Percentiles rank a stretch among this genome's conserved stretches.
Evolutionary conservation across 2,888 invertebrate species (phyloP).

Genomic region (Cephus sareptanus): DNA sequence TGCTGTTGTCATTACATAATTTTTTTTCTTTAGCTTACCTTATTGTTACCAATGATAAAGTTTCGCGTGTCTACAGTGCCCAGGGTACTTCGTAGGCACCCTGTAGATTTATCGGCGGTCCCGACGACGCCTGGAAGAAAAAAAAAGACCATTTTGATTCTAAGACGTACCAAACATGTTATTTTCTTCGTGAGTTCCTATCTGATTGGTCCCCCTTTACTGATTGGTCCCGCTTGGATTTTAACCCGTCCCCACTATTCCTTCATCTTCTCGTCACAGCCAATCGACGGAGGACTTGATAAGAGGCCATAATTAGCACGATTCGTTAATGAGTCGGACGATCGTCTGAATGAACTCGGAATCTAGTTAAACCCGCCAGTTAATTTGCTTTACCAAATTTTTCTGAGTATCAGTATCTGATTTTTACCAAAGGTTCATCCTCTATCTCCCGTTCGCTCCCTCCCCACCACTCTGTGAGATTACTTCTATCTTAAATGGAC

Average conservation of each 20-base stretch:
- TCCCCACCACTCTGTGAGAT: not conserved
- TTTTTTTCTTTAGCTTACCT: not conserved
- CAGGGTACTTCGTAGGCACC: conserved; percentile 1
- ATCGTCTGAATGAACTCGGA: conserved; percentile 44
- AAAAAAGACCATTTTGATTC: conserved; percentile 11
- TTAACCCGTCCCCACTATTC: conserved; percentile 50
- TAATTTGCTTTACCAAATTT: not conserved
- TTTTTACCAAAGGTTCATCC: not conserved
- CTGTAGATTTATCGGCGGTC: conserved; percentile 4
- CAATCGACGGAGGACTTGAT: conserved; percentile 53
- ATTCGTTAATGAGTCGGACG: conserved; percentile 56
- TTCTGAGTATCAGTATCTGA: not conserved
- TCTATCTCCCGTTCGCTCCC: not conserved
- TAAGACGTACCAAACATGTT: conserved; percentile 50
- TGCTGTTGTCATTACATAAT: not conserved
- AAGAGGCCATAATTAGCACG: conserved; percentile 59
- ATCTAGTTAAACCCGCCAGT: not conserved
- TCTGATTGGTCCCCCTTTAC: conserved; percentile 47
- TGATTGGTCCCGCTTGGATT: conserved; percentile 50
- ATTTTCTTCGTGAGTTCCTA: conserved; percentile 48
- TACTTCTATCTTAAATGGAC: not conserved
- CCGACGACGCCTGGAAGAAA: conserved; percentile 13
- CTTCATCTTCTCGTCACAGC: conserved; percentile 36
- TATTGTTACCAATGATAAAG: not conserved
- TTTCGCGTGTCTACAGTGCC: not conserved